These are phyloP conservation scores for Caenorhabditis macrosperma DNA, from an alignment of 2,888 invertebrate species.

Conservation along the genomic window DNA sequence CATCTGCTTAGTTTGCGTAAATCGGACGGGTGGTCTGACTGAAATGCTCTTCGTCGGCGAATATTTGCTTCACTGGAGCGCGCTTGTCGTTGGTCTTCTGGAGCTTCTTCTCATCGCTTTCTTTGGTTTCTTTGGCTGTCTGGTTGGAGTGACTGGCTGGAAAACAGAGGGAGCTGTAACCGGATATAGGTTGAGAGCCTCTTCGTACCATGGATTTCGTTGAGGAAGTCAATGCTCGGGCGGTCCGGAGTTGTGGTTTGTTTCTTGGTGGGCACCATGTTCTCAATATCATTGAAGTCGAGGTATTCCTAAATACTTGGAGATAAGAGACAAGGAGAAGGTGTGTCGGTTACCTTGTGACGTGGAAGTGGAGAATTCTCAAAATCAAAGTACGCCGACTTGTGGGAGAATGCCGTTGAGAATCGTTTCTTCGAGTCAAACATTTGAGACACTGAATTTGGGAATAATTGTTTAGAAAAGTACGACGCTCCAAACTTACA, in stretches of 20 bases:
- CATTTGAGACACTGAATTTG: constrained; percentile 66
- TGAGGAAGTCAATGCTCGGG: constrained; percentile 53
- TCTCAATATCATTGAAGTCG: constrained; percentile 68
- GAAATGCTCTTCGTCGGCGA: constrained; percentile 54
- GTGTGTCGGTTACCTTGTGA: too few relatives aligned
- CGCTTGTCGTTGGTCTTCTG: constrained; percentile 38
- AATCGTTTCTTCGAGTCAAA: constrained; percentile 63
- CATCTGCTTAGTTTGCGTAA: constrained; percentile 39
- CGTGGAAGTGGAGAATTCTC: constrained; percentile 67
- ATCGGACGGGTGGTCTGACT: constrained; percentile 45
- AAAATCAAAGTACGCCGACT: constrained; percentile 64
- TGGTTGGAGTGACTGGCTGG: constrained; percentile 41
- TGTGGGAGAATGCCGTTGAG: constrained; percentile 63
- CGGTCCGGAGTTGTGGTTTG: constrained; percentile 46
- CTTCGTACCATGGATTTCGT: constrained; percentile 55
- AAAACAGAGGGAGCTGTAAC: not conserved
- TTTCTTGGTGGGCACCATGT: constrained; percentile 62
- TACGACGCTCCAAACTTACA: too few relatives aligned
- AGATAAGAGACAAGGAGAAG: too few relatives aligned
- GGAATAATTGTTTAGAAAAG: too few relatives aligned
- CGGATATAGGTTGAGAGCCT: not conserved
- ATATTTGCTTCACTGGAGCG: constrained; percentile 52
- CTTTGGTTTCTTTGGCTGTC: constrained; percentile 21
- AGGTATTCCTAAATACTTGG: constrained; percentile 60
- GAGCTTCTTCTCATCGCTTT: constrained; percentile 34